These are phyloP conservation scores for Harlomillsia oculata DNA, from an alignment of 1,140 invertebrate genomes.

Conservation along the genomic window DNA sequence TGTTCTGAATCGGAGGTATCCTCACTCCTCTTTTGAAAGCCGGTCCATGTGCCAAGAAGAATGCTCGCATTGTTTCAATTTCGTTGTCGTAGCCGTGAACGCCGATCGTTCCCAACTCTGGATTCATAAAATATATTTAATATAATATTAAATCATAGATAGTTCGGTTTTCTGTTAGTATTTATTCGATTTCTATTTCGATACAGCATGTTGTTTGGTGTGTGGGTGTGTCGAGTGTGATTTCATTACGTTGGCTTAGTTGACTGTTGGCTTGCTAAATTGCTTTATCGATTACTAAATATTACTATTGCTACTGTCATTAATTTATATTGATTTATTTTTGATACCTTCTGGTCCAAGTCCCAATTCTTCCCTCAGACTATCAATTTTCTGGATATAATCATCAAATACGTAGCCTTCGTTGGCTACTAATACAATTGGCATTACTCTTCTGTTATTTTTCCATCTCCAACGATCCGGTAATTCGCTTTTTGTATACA, in stretches of 20 bases:
- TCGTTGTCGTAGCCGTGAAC: conserved; percentile 57
- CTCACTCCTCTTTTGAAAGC: conserved; percentile 43
- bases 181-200: no score
- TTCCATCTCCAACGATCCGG: conserved; percentile 47
- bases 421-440: conserved; percentile 50
- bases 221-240: no score
- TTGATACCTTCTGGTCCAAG: conserved; percentile 39
- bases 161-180: not conserved
- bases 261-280: no score
- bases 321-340: not conserved
- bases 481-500: conserved; percentile 49
- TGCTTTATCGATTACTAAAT: no score
- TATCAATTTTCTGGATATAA: conserved; percentile 40
- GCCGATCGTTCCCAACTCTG: conserved; percentile 43
- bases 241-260: no score
- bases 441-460: conserved; percentile 48
- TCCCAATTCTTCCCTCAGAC: conserved; percentile 44
- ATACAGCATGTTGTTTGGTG: no score
- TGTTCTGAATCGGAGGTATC: conserved; percentile 49
- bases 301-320: not conserved
- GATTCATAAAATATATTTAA: not conserved
- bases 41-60: conserved; percentile 59
- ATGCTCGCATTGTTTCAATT: conserved; percentile 51
- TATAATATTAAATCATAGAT: not conserved
- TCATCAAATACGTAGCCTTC: conserved; percentile 50